phyloP scores from a whole-genome alignment of 1,140 invertebrate species.

The Drosophila busckii region DNA sequence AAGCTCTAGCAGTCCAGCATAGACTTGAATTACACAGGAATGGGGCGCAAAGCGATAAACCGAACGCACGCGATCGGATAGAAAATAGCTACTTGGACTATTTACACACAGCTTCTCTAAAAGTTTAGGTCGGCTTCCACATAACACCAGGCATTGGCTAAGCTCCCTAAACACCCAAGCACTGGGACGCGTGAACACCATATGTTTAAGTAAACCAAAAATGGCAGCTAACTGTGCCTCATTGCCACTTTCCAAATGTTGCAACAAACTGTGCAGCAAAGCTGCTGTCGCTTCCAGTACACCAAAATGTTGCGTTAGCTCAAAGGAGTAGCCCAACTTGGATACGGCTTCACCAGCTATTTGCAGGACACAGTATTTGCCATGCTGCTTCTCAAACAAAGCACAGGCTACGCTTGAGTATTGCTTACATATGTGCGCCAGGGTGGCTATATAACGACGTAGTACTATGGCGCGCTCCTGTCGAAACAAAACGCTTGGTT shows the following conservation, averaged over 20 bases:
- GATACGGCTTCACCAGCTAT: conserved; percentile 45
- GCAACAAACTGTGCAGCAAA: conserved; percentile 45
- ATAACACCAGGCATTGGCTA: conserved; percentile 47
- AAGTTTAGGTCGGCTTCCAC: conserved; percentile 19
- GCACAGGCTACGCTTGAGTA: conserved; percentile 19
- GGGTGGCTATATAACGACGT: conserved; percentile 56
- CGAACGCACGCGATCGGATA: conserved; percentile 54
- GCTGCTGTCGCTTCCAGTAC: conserved; percentile 49
- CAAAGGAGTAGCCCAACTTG: conserved; percentile 57
- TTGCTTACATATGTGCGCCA: conserved; percentile 50
- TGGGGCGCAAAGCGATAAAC: conserved; percentile 58
- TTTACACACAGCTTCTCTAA: conserved; percentile 47
- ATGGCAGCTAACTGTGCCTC: conserved; percentile 5
- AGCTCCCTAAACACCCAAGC: conserved; percentile 60
- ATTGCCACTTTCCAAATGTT: background rate
- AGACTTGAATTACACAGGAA: conserved; percentile 66
- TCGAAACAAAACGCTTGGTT: conserved; percentile 26
- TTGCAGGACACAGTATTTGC: conserved; percentile 41
- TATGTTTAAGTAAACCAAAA: conserved; percentile 51
- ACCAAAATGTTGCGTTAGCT: conserved; percentile 55
- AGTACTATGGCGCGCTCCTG: conserved; percentile 44
- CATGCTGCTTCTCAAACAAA: conserved; percentile 36
- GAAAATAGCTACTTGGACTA: conserved; percentile 42
- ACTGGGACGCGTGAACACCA: conserved; percentile 61
- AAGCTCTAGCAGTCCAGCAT: conserved; percentile 59